A percentile compares a stretch with the other conserved stretches of the same genome.
These are phyloP conservation scores for Mesorhabditis sp. DNA, from an alignment of 2,888 invertebrate species.

Conservation along the genomic window DNA sequence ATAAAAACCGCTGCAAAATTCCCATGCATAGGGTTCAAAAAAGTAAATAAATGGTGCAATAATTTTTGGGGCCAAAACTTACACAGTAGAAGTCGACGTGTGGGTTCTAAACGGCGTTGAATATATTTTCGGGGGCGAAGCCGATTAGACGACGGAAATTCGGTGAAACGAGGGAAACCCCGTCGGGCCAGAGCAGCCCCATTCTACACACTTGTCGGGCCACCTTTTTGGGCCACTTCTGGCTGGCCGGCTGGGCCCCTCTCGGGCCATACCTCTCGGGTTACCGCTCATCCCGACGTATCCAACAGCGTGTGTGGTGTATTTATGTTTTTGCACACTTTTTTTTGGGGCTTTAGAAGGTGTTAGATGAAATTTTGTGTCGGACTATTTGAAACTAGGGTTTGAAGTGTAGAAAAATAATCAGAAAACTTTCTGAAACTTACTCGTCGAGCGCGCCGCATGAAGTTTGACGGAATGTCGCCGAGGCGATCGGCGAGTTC, in stretches of 20 bases:
- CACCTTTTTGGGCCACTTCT: too few relatives aligned
- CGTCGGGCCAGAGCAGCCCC: too few relatives aligned
- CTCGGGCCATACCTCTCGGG: too few relatives aligned
- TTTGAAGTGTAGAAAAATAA: neutral
- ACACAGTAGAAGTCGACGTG: neutral
- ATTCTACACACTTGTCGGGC: too few relatives aligned
- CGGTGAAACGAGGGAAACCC: too few relatives aligned
- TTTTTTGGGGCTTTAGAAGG: neutral
- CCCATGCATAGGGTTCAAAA: neutral
- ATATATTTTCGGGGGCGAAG: neutral
- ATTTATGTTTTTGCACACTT: neutral
- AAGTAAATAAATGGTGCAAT: neutral
- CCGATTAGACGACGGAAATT: neutral
- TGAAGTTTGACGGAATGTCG: constrained; percentile 49
- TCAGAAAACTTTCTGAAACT: neutral
- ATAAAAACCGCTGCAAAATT: neutral
- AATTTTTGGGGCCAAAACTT: constrained; percentile 2
- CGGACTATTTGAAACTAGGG: neutral
- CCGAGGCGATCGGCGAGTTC: constrained; percentile 51
- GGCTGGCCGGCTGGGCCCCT: too few relatives aligned
- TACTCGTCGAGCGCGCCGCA: constrained; percentile 43
- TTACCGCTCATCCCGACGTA: too few relatives aligned
- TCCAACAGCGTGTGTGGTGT: too few relatives aligned
- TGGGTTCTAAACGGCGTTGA: neutral
- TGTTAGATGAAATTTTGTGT: neutral